Conservation (phyloP, 2,113 vertebrate genomes). For the Macroglossus sobrinus region DNA sequence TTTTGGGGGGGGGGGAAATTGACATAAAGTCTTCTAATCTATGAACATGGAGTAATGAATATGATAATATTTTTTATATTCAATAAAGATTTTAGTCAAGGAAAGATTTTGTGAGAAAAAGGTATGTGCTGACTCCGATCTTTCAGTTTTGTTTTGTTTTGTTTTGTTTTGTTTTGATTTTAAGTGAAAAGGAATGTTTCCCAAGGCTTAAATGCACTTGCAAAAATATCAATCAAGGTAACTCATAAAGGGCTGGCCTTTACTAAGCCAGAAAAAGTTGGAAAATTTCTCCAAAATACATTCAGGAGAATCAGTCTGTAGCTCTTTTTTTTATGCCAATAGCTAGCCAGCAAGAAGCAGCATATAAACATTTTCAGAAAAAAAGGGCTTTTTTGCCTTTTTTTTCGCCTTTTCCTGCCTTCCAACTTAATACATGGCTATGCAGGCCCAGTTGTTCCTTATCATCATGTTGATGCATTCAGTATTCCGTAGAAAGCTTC, state of each 20-base stretch:
- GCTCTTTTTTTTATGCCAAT: background rate
- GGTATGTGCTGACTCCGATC: background rate
- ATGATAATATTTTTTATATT: background rate
- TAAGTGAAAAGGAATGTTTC: constrained; percentile 1
- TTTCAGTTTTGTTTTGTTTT: background rate
- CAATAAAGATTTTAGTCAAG: background rate
- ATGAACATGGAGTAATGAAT: background rate
- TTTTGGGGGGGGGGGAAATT: background rate
- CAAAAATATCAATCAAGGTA: background rate
- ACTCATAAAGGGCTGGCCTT: background rate
- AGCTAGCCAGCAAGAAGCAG: background rate
- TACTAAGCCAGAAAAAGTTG: background rate
- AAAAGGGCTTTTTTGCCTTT: background rate
- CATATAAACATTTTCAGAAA: background rate
- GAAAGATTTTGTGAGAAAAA: background rate
- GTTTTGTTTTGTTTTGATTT: constrained; percentile 12
- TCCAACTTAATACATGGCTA: background rate
- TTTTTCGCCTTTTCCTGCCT: background rate
- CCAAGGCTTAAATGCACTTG: background rate
- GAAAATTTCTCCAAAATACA: background rate
- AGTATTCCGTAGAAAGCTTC: background rate
- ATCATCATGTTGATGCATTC: background rate
- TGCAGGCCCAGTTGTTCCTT: background rate
- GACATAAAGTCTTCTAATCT: background rate
- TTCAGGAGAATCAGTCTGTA: background rate